These are phyloP conservation scores for Anadara kagoshimensis DNA, from an alignment of 1,140 invertebrate species.

Conservation along the genomic window DNA sequence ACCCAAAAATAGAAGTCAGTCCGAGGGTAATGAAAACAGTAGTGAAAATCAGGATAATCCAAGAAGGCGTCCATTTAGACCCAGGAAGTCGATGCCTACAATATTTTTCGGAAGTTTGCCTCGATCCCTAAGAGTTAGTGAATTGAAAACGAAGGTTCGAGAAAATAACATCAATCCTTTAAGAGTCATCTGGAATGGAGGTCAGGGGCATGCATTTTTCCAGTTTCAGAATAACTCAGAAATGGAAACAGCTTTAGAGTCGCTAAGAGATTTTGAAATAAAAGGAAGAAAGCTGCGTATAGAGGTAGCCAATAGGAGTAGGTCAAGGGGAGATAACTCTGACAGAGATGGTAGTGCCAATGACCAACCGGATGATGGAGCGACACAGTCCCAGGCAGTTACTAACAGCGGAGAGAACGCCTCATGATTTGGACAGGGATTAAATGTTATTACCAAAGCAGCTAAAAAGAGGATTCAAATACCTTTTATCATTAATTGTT, in stretches of 20 bases:
- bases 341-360: no score
- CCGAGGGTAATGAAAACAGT: constrained; percentile 31
- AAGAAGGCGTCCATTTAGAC: constrained; percentile 42
- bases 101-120: constrained; percentile 44
- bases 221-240: constrained; percentile 40
- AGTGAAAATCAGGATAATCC: constrained; percentile 41
- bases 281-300: constrained; percentile 32
- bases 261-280: constrained; percentile 55
- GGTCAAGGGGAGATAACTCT: no score
- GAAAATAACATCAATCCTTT: constrained; percentile 56
- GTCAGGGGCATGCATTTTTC: constrained; percentile 28
- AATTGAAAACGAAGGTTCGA: constrained; percentile 56
- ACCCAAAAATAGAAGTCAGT: constrained; percentile 16
- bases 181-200: constrained; percentile 40
- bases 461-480: no score
- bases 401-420: no score
- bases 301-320: constrained; percentile 32
- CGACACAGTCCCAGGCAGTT: no score
- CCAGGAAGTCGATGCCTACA: constrained; percentile 45
- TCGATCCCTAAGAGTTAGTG: constrained; percentile 43
- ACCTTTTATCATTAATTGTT: no score
- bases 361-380: no score
- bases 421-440: no score
- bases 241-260: constrained; percentile 57
- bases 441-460: no score